These are phyloP conservation scores for Drosophila basisetae DNA, from an alignment of 2,888 invertebrate species.

Conservation along the genomic window DNA sequence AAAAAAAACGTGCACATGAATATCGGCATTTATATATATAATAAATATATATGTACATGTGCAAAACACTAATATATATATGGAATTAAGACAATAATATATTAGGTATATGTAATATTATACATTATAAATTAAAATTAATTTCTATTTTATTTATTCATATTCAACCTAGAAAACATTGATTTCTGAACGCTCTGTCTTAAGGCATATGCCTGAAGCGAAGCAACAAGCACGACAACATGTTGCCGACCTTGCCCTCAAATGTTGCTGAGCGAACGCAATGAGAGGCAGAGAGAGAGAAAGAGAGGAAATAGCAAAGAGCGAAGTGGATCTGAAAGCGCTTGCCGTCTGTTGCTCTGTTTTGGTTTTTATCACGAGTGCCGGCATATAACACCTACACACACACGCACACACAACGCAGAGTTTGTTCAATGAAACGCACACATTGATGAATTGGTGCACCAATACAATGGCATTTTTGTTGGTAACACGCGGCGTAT, in stretches of 20 bases:
- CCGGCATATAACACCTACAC: slow-evolving; percentile 46
- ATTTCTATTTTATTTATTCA: background rate
- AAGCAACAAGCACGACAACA: slow-evolving; percentile 60
- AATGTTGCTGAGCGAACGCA: slow-evolving; percentile 51
- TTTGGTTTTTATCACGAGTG: slow-evolving; percentile 58
- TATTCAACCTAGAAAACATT: background rate
- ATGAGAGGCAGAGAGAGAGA: slow-evolving; percentile 16
- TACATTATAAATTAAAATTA: background rate
- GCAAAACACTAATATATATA: background rate
- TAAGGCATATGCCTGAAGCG: background rate
- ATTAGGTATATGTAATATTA: background rate
- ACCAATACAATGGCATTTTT: slow-evolving; percentile 20
- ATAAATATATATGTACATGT: background rate
- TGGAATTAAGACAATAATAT: background rate
- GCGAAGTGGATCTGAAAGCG: slow-evolving; percentile 16
- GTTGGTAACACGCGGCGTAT: slow-evolving; percentile 44
- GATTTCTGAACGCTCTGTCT: slow-evolving; percentile 1
- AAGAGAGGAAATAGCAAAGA: background rate
- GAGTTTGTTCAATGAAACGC: slow-evolving; percentile 41
- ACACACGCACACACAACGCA: slow-evolving; percentile 15
- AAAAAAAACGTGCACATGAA: background rate
- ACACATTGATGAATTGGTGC: slow-evolving; percentile 10
- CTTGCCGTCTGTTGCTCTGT: slow-evolving; percentile 56
- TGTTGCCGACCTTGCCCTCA: slow-evolving; percentile 76
- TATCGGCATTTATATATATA: background rate